Evolutionary conservation across 2,113 vertebrate species (phyloP), one percentile per base, ranked within the genome.

Genomic region (Perca flavescens): DNA sequence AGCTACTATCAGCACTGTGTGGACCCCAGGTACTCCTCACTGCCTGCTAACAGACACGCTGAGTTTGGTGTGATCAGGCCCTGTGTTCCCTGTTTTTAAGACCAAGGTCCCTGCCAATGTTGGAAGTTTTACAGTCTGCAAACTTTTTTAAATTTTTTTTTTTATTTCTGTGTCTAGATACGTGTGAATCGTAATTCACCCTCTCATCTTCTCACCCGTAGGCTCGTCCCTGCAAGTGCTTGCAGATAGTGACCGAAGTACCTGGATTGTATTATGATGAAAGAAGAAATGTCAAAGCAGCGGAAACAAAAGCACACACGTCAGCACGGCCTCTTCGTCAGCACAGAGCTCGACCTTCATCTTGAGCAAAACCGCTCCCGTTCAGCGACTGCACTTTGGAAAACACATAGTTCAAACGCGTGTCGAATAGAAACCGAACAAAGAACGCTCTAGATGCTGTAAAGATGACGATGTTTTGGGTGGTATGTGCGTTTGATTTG

Each of bases 161-260:
- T 31, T 57, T 8, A 0, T 21, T 58, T 28, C 5, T 56, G 25
- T n/a, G 5, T 82, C 5, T 31, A 15, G 19, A n/a, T 9, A 6
- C 13, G 6, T 54, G 0, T 14, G 40, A 46, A 74, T 0, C 34
- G 1, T 21, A 36, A 53, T 49, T 43, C 0, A 56, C 6, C 50
- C 0, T 0, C 36, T 73, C 2, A 0, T 75, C 40, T 70, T 69
- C 22, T 86, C 65, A 9, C 47, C 64, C 46, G 21, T 56, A 98
- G 97, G 97, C 66, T 97, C 97, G 11, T 97, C 97, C 9, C 91
- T 97, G 65, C 97, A 97, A 90, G 96, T 97, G 72, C 88, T 98
- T 83, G 96, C 97, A 0, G 97, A 98, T 74, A 96, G 95, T 0
- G 97, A 97, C 77, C 94, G 97, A 25, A 96, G 96, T 80, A 98